Evolutionary conservation across 2,113 vertebrate species (phyloP).

Genomic region (Podocnemis expansa): DNA sequence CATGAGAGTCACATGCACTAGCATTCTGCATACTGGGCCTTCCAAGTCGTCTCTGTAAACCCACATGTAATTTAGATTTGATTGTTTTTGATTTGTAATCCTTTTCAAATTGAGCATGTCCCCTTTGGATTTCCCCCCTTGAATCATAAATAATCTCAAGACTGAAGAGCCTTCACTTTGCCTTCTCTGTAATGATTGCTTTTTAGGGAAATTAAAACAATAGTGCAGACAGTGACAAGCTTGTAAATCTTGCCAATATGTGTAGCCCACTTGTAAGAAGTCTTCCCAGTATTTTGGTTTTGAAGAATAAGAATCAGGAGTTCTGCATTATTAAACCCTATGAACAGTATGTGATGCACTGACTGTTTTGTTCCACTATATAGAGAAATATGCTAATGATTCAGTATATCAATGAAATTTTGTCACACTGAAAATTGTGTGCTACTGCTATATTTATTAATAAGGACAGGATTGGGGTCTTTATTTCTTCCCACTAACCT

Average conservation of each 20-base stretch:
- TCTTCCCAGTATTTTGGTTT: neutral
- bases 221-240: neutral
- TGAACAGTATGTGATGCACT: neutral
- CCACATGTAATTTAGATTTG: neutral
- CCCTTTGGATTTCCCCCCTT: slow-evolving; percentile 3
- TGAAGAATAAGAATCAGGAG: neutral
- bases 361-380: neutral
- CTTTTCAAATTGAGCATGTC: neutral
- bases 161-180: neutral
- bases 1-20: neutral
- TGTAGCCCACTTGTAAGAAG: neutral
- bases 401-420: neutral
- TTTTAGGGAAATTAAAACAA: slow-evolving; percentile 40
- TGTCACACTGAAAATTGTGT: neutral
- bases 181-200: neutral
- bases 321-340: neutral
- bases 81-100: neutral
- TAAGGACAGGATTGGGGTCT: neutral
- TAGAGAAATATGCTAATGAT: neutral
- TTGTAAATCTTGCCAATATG: neutral
- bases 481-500: neutral
- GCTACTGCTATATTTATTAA: neutral
- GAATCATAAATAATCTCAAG: neutral
- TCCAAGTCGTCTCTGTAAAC: neutral
- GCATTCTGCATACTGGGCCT: neutral